Percentiles rank a stretch among this genome's conserved stretches.
Conservation (phyloP, 1,140 invertebrate species). For the Lordiphosa collinella region DNA sequence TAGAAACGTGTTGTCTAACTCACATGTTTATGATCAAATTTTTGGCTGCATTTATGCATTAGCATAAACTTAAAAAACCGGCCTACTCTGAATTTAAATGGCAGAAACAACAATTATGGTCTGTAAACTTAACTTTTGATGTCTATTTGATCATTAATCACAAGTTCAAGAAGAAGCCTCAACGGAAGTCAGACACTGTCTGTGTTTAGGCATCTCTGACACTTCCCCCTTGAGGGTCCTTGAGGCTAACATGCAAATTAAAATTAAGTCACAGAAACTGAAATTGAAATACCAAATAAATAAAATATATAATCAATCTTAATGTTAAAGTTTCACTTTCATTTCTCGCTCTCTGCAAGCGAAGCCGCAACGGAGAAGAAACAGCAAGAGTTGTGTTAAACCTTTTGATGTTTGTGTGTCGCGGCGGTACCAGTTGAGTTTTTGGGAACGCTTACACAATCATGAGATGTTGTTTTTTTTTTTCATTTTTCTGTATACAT, state of each 20-base stretch:
- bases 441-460: constrained; percentile 71
- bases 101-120: constrained; percentile 31
- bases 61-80: constrained; percentile 15
- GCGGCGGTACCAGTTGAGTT: constrained; percentile 60
- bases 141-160: constrained; percentile 33
- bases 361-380: constrained; percentile 52
- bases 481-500: constrained; percentile 54
- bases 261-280: constrained; percentile 54
- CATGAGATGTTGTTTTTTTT: constrained; percentile 49
- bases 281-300: not conserved
- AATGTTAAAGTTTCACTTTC: constrained; percentile 61
- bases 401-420: constrained; percentile 62
- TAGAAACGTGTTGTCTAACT: constrained; percentile 26
- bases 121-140: constrained; percentile 8
- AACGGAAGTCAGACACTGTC: constrained; percentile 44
- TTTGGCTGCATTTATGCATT: constrained; percentile 20
- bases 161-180: constrained; percentile 29
- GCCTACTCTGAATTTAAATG: constrained; percentile 19
- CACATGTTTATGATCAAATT: constrained; percentile 19
- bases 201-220: constrained; percentile 25
- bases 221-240: constrained; percentile 39
- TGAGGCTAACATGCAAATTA: constrained; percentile 23
- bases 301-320: constrained; percentile 43
- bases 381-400: constrained; percentile 42
- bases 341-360: constrained; percentile 41